Base-by-base conservation (phyloP, 1,140 invertebrate species). In the Aporrectodea caliginosa region DNA sequence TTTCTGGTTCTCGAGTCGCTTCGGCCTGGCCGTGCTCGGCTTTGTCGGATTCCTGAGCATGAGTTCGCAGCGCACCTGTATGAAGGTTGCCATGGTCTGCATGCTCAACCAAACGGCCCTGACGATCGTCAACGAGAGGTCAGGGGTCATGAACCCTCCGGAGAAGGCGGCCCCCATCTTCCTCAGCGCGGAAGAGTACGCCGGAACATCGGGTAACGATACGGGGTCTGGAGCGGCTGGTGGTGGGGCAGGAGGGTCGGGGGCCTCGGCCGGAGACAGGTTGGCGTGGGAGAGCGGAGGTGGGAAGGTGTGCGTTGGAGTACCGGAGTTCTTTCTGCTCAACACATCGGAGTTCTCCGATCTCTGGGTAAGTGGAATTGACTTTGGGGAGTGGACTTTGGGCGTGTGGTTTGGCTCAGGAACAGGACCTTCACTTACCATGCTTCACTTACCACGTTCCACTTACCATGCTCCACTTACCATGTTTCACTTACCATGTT, bases 81-180 rank as follows among this genome's bases (percentile, higher is more conserved):
- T 96, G 22, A 95, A 94, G 77, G 94, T 96, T 70, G 94, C 94
- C 78, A 94, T 96, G 75, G 93, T 95, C 12, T 93, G 93, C 80
- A 96, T 96, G 94, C 89, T 90, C 33, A 88, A 88, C 80, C 83
- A 87, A 43, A 84, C 82, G 69, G 82, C 75, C 2, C n/a, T 77
- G 35, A 35, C 74, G 32, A 27, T 72, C 27, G 71, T 27, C 71
- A 27, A 72, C 27, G 27, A 72, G 27, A 27, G 31, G n/a, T 12
- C 71, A 27, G 71, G 2, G 71, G 71, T 27, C 71, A 27, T 12
- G 6, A 58, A 58, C 6, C 6, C 43, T 22, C 22, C 43, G 6
- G 43, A 6, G 6, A 22, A 6, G 6, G 43, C 43, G 6, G 43
- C 43, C 43, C 6, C 43, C 43, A 22, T 22, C 43, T 6, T 22